These are phyloP conservation scores for Macrobrachium nipponense DNA, from an alignment of 1,140 invertebrate species.

Conservation along the genomic window DNA sequence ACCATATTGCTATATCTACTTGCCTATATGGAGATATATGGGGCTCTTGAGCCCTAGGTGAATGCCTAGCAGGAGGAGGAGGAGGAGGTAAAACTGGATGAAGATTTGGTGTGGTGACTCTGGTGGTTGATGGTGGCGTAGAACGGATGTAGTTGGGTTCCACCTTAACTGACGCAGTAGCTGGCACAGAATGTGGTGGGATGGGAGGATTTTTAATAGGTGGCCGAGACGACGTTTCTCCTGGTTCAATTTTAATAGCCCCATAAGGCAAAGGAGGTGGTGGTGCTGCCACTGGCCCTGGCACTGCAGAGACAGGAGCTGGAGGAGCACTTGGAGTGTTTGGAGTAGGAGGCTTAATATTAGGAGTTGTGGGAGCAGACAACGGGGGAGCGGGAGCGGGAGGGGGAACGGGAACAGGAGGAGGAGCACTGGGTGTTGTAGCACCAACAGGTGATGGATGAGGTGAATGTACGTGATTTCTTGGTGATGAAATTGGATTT, in stretches of 20 bases:
- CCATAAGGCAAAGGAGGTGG: slow-evolving; percentile 41
- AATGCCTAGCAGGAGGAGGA: slow-evolving; percentile 43
- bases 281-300: slow-evolving; percentile 25
- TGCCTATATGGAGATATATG: slow-evolving; percentile 55
- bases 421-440: slow-evolving; percentile 42
- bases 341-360: slow-evolving; percentile 42
- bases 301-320: slow-evolving; percentile 28
- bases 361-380: slow-evolving; percentile 37
- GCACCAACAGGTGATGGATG: slow-evolving; percentile 49
- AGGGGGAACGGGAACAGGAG: slow-evolving; percentile 28
- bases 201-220: slow-evolving; percentile 12
- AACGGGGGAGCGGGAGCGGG: slow-evolving; percentile 20
- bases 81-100: slow-evolving; percentile 44
- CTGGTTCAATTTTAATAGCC: slow-evolving; percentile 48
- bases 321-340: slow-evolving; percentile 33
- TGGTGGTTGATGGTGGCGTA: slow-evolving; percentile 50
- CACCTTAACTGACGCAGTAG: slow-evolving; percentile 49
- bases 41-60: slow-evolving; percentile 54
- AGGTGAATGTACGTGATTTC: slow-evolving; percentile 53
- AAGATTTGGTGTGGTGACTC: slow-evolving; percentile 45
- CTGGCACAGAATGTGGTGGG: slow-evolving; percentile 45
- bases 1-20: not conserved
- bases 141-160: slow-evolving; percentile 48
- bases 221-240: slow-evolving; percentile 33
- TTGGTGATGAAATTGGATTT: slow-evolving; percentile 49